Conservation (phyloP, 2,797 vertebrate genomes). For the Acridotheres tristis region DNA sequence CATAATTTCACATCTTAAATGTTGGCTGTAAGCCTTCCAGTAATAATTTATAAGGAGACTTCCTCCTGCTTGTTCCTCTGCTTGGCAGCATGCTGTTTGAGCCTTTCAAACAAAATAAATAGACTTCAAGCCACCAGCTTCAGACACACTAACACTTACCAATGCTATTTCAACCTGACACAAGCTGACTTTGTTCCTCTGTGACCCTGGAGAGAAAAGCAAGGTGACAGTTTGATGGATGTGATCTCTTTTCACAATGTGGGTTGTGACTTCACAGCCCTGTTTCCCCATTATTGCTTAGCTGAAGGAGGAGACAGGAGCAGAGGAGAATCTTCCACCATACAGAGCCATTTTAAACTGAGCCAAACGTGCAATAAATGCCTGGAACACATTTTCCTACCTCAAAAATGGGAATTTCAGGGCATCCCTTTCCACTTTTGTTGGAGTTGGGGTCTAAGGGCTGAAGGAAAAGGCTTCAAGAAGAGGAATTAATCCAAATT, state of each 20-base stretch:
- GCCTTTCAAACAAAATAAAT: conserved; percentile 76
- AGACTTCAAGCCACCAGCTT: conserved; percentile 74
- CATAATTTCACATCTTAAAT: conserved; percentile 55
- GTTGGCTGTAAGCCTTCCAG: conserved; percentile 60
- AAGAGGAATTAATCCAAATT: neutral
- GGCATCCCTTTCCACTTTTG: neutral
- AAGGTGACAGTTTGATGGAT: conserved; percentile 79
- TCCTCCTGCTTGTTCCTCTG: conserved; percentile 59
- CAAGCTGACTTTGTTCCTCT: conserved; percentile 69
- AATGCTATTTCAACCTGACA: conserved; percentile 72
- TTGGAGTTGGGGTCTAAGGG: neutral
- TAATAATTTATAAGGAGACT: conserved; percentile 72
- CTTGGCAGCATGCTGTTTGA: conserved; percentile 70
- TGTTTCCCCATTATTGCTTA: conserved; percentile 49
- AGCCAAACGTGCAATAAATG: neutral
- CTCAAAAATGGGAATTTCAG: neutral
- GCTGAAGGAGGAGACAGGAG: conserved; percentile 34
- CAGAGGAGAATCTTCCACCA: conserved; percentile 24
- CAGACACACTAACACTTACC: conserved; percentile 67
- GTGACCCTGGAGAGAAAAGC: conserved; percentile 74
- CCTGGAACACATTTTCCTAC: neutral
- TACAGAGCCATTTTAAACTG: conserved; percentile 19
- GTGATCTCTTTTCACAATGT: conserved; percentile 72
- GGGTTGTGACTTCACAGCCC: conserved; percentile 72
- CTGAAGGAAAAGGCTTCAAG: neutral